phyloP scores from a whole-genome alignment of 2,888 invertebrate species.

The Heliconius aoede region DNA sequence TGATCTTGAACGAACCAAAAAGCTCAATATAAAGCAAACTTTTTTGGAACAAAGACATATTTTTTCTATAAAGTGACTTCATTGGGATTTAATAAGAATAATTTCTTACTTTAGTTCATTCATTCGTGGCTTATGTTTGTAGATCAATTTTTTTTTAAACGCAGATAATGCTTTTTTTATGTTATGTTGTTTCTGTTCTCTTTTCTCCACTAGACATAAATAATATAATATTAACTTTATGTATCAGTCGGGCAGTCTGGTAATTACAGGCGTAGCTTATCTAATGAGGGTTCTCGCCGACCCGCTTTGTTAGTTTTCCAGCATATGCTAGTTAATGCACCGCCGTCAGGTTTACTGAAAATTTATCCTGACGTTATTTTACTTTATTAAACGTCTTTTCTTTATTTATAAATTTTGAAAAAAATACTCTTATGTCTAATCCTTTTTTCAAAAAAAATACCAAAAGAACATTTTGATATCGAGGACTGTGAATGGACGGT shows the following conservation, averaged over 20 bases:
- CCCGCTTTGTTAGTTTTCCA: constrained; percentile 17
- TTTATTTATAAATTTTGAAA: neutral
- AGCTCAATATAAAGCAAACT: constrained; percentile 25
- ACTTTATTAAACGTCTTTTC: neutral
- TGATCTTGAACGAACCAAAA: constrained; percentile 29
- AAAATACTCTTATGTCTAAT: no score
- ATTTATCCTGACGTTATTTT: constrained; percentile 2
- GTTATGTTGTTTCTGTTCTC: no score
- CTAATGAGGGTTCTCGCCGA: constrained; percentile 19
- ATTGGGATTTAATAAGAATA: neutral
- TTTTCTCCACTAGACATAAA: no score
- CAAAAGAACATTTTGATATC: no score
- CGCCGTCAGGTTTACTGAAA: neutral
- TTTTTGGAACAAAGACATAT: constrained; percentile 15
- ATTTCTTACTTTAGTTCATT: no score
- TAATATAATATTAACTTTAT: no score
- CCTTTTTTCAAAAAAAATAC: no score
- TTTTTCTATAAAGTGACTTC: constrained; percentile 12
- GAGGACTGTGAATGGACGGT: no score
- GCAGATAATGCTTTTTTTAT: no score
- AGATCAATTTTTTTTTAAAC: no score
- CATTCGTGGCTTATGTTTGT: no score
- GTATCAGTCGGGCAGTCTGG: no score
- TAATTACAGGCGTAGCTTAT: constrained; percentile 11
- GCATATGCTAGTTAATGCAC: neutral